Percentiles rank a stretch among this genome's conserved stretches.
These are phyloP conservation scores for Polietes domitor DNA, from an alignment of 2,888 invertebrate genomes.

Conservation along the genomic window DNA sequence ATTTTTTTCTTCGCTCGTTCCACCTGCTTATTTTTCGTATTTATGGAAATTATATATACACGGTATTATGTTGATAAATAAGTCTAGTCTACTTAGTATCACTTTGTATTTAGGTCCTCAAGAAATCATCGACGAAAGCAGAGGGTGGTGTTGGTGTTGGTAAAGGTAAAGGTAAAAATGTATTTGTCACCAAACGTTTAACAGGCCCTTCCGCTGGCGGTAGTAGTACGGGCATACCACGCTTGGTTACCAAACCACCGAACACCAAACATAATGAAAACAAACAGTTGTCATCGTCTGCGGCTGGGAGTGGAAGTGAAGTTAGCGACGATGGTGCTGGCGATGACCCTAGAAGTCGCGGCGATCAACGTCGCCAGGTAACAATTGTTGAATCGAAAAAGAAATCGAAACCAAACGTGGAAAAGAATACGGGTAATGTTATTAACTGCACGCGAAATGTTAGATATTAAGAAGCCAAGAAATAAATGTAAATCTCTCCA, in stretches of 20 bases:
- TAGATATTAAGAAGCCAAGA: conserved; percentile 48
- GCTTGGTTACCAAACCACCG: conserved; percentile 52
- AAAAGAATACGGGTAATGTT: conserved; percentile 45
- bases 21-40: conserved; percentile 52
- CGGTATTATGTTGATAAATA: neutral
- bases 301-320: conserved; percentile 19
- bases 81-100: conserved; percentile 17
- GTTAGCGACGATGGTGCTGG: neutral
- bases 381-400: conserved; percentile 78
- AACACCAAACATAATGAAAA: conserved; percentile 38
- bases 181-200: conserved; percentile 56
- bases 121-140: conserved; percentile 52
- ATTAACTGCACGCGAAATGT: conserved; percentile 59
- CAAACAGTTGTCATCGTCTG: neutral
- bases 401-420: conserved; percentile 58
- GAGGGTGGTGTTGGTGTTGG: neutral
- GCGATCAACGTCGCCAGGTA: conserved; percentile 69
- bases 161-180: conserved; percentile 43
- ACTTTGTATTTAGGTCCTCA: conserved; percentile 60
- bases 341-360: neutral
- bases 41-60: conserved; percentile 69
- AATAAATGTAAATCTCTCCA: neutral
- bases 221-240: conserved; percentile 68
- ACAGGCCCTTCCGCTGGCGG: conserved; percentile 52
- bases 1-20: conserved; percentile 2